These are phyloP conservation scores for Cancer borealis DNA, from an alignment of 2,888 invertebrate genomes.

Conservation along the genomic window DNA sequence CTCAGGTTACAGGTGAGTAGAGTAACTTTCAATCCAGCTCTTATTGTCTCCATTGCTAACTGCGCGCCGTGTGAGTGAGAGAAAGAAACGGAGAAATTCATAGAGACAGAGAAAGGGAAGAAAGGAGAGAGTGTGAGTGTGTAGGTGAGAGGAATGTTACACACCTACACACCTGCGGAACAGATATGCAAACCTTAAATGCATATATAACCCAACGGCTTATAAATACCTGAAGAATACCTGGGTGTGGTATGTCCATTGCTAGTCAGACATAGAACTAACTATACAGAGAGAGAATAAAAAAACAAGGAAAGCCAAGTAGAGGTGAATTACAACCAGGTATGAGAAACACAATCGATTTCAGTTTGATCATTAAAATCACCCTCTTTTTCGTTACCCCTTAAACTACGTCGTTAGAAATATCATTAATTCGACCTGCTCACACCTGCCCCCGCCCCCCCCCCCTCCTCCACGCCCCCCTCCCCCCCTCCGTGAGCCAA, in stretches of 20 bases:
- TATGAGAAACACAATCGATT: neutral
- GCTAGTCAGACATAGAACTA: neutral
- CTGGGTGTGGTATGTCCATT: slow-evolving; percentile 17
- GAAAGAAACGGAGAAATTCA: slow-evolving; percentile 25
- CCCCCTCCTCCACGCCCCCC: neutral
- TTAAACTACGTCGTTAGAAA: neutral
- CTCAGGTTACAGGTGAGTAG: slow-evolving; percentile 56
- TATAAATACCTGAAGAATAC: neutral
- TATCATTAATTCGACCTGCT: neutral
- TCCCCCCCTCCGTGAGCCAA: neutral
- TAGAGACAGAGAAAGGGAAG: neutral
- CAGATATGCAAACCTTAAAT: slow-evolving; percentile 14
- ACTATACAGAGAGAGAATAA: too few relatives aligned
- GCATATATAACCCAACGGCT: neutral
- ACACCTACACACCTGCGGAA: neutral
- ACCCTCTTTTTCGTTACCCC: neutral
- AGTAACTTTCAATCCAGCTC: neutral
- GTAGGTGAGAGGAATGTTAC: neutral
- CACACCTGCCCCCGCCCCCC: neutral
- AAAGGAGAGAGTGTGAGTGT: neutral
- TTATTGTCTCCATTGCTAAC: slow-evolving; percentile 42
- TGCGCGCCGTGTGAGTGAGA: neutral
- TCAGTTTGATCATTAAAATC: neutral
- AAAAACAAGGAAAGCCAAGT: neutral
- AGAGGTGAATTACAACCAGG: neutral